These are phyloP conservation scores for Pandion haliaetus DNA, from an alignment of 2,113 vertebrate genomes.

Conservation along the genomic window DNA sequence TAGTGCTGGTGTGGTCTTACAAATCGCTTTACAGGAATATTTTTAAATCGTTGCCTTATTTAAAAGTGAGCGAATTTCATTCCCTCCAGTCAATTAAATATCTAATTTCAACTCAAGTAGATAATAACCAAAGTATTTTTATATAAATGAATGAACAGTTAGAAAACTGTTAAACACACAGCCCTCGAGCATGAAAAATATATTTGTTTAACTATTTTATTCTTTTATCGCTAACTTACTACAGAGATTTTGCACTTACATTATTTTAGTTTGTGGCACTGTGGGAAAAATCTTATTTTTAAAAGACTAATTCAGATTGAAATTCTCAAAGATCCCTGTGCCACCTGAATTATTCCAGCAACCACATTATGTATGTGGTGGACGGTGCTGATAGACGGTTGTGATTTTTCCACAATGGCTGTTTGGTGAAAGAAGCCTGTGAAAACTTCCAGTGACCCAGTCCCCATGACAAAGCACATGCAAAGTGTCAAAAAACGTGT, in stretches of 20 bases:
- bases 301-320: conserved; percentile 8
- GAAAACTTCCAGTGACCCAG: background rate
- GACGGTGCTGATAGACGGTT: background rate
- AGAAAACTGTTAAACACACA: conserved; percentile 74
- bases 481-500: background rate
- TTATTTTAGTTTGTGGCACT: conserved; percentile 24
- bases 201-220: conserved; percentile 67
- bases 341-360: background rate
- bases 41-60: conserved; percentile 73
- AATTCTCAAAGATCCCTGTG: background rate
- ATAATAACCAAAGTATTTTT: conserved; percentile 75
- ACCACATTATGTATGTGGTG: background rate
- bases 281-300: conserved; percentile 47
- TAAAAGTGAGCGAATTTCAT: conserved; percentile 73
- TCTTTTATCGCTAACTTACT: conserved; percentile 71
- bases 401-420: background rate
- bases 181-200: conserved; percentile 67
- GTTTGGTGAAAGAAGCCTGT: background rate
- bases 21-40: conserved; percentile 78
- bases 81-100: conserved; percentile 79
- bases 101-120: conserved; percentile 75
- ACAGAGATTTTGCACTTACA: conserved; percentile 48
- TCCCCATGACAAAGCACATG: background rate
- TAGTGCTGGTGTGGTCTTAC: conserved; percentile 79
- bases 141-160: conserved; percentile 72